Conservation (phyloP, 2,797 vertebrate genomes). For the Sebastes iracundus region DNA sequence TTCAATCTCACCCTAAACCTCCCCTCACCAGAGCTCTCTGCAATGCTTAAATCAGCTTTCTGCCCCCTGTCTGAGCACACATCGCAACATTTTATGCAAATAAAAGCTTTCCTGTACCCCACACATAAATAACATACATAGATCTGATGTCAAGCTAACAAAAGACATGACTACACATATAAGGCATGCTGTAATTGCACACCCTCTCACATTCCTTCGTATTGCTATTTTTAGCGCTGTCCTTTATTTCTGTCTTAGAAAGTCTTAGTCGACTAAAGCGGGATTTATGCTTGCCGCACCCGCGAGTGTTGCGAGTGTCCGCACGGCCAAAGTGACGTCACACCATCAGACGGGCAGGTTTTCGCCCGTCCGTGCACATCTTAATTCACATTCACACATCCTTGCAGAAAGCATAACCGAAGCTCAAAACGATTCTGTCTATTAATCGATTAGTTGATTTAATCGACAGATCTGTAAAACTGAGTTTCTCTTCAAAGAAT, state of each 20-base stretch:
- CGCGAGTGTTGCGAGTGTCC: fast-evolving
- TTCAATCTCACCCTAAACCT: too few relatives aligned
- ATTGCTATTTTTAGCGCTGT: fast-evolving
- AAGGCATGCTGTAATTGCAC: neutral
- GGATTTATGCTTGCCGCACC: fast-evolving
- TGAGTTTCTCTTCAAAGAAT: too few relatives aligned
- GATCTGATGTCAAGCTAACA: neutral
- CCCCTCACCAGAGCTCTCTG: neutral
- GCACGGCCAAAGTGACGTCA: too few relatives aligned
- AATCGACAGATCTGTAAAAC: too few relatives aligned
- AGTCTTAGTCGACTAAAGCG: too few relatives aligned
- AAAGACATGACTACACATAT: neutral
- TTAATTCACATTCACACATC: too few relatives aligned
- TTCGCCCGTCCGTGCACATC: too few relatives aligned
- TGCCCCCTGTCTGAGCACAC: neutral
- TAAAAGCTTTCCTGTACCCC: neutral
- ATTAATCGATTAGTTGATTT: too few relatives aligned
- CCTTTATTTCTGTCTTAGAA: too few relatives aligned
- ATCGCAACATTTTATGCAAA: neutral
- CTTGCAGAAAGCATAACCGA: too few relatives aligned
- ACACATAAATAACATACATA: neutral
- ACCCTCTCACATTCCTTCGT: neutral
- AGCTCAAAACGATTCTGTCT: too few relatives aligned
- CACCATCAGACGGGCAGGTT: too few relatives aligned
- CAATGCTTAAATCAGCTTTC: neutral